Conservation (phyloP, 2,797 vertebrate genomes). For the Pantherophis alleghaniensis region DNA sequence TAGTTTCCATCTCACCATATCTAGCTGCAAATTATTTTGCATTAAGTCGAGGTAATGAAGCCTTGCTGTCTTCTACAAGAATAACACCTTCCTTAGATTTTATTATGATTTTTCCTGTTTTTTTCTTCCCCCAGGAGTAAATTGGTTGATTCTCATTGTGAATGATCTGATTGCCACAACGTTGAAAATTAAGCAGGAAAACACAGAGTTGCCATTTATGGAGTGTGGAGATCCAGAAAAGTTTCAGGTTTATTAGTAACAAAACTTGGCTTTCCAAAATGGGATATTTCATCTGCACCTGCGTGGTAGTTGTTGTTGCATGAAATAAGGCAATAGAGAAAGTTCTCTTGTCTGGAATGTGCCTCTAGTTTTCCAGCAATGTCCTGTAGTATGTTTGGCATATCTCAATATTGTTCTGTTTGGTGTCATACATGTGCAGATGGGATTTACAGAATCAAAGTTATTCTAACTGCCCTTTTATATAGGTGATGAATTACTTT, state of each 20-base stretch:
- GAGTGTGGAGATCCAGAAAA: slow-evolving; percentile 66
- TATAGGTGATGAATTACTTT: slow-evolving; percentile 18
- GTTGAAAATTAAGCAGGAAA: slow-evolving; percentile 50
- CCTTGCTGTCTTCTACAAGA: slow-evolving; percentile 3
- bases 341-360: neutral
- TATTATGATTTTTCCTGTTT: slow-evolving; percentile 33
- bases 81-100: neutral
- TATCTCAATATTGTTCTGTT: neutral
- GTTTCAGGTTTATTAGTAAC: slow-evolving; percentile 62
- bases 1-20: neutral
- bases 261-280: neutral
- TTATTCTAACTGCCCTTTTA: slow-evolving; percentile 32
- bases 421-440: neutral
- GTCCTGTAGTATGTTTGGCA: neutral
- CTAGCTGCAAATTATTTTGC: slow-evolving; percentile 16
- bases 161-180: slow-evolving; percentile 58
- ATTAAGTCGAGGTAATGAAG: slow-evolving; percentile 20
- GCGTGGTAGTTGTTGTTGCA: neutral
- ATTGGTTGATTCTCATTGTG: slow-evolving; percentile 66
- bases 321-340: slow-evolving; percentile 42
- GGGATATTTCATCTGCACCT: neutral
- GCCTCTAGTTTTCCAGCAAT: neutral
- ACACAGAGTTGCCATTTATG: slow-evolving; percentile 63
- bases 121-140: slow-evolving; percentile 56
- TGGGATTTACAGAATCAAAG: neutral